Evolutionary conservation across 2,797 vertebrate species (phyloP), one percentile per base, ranked within the genome.

Genomic region (Sylvilagus floridanus): DNA sequence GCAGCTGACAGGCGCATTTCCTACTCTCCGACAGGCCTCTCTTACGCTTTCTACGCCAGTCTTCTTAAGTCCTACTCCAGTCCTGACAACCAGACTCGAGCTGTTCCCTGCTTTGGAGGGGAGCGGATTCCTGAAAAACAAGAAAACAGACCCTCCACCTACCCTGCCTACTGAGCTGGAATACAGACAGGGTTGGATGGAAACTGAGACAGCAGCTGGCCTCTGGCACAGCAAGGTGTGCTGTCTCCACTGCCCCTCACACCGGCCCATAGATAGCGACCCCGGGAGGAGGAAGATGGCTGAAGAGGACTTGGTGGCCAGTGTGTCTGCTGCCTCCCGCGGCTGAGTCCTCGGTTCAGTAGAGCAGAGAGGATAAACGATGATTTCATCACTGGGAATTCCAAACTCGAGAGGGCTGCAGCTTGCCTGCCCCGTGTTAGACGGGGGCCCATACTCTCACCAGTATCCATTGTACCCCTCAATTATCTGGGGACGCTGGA

Each of bases 111-210:
- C 30, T 79, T 24, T 63, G 68, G 14, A 62, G 13, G 30, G 5
- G 84, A 88, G 17, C 54, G 19, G 22, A 71, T 84, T 81, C 81
- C 32, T 42, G 26, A 28, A 7, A 84, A 91, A 81, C 7, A 81
- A 63, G 77, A 71, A 73, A 89, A 76, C 42, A 32, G 24, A 65
- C 7, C 24, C 83, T 47, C n/a, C 8, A 73, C 22, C n/a, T 42
- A 76, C 21, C 82, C 47, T 72, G 21, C 32, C 0, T 2, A 21
- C 1, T 16, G 26, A 17, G 5, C 73, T 84, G n/a, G 71, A 84
- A 60, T 26, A 28, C 63, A 90, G 37, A 63, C 54, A 87, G 4
- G 1, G 0, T n/a, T 42, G 66, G 16, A 57, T 7, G 5, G 69
- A 84, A 50, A 17, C 16, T 54, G 14, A 57, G 50, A 47, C 62